Conservation (phyloP, 2,888 invertebrate species). For the Oligia strigilis region DNA sequence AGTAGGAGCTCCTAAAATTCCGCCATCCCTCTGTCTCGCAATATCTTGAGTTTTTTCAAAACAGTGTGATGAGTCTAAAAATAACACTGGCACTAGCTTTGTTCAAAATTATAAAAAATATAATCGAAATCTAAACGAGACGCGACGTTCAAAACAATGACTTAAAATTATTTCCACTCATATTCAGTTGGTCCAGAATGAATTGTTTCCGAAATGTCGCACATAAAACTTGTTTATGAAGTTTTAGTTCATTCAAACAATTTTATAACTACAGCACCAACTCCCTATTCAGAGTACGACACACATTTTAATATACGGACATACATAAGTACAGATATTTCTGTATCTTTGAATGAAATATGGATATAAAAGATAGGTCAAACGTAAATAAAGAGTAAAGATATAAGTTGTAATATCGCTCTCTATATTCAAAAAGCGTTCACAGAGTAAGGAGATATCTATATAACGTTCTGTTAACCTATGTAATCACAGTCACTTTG, state of each 20-base stretch:
- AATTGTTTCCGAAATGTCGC: neutral
- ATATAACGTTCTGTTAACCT: constrained; percentile 43
- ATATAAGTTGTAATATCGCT: constrained; percentile 39
- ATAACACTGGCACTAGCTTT: neutral
- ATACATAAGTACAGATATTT: constrained; percentile 5
- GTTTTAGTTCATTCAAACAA: neutral
- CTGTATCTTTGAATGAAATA: constrained; percentile 19
- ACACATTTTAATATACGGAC: constrained; percentile 3
- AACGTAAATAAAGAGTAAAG: constrained; percentile 57
- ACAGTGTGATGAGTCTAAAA: neutral
- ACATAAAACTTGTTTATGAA: neutral
- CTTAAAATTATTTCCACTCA: neutral
- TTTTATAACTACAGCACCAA: neutral
- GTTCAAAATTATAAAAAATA: neutral
- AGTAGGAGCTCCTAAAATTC: neutral
- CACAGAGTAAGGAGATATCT: constrained; percentile 33
- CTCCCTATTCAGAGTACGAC: neutral
- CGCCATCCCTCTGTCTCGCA: neutral
- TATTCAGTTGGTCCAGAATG: neutral
- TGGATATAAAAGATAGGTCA: constrained; percentile 36
- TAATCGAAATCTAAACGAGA: no score
- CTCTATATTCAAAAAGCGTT: constrained; percentile 55
- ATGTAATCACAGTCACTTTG: constrained; percentile 49
- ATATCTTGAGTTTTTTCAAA: neutral
- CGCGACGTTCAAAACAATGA: neutral